Percentiles rank a stretch among this genome's conserved stretches.
These are phyloP conservation scores for Phymastichus coffea DNA, from an alignment of 1,140 invertebrate species.

Conservation along the genomic window DNA sequence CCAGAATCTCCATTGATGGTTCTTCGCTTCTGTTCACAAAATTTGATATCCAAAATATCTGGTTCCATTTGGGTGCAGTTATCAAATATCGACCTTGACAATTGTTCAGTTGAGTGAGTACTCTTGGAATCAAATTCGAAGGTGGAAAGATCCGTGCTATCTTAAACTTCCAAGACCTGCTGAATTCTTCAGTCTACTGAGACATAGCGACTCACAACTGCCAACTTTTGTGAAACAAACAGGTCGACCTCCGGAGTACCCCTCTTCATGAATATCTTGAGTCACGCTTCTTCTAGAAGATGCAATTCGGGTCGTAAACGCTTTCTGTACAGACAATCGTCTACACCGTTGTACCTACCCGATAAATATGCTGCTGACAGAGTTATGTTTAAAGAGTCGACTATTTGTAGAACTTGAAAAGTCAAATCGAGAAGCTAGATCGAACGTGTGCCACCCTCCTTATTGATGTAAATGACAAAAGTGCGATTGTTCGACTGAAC, in stretches of 20 bases:
- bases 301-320: slow-evolving; percentile 41
- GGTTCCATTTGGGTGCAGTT: slow-evolving; percentile 42
- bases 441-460: too few relatives aligned
- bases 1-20: slow-evolving; percentile 32
- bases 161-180: slow-evolving; percentile 33
- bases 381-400: slow-evolving; percentile 31
- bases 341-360: slow-evolving; percentile 38
- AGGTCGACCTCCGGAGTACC: slow-evolving; percentile 39
- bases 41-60: slow-evolving; percentile 45
- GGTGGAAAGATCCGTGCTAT: slow-evolving; percentile 47
- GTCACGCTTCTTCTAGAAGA: slow-evolving; percentile 28
- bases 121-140: slow-evolving; percentile 40
- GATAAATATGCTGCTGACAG: slow-evolving; percentile 32
- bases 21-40: slow-evolving; percentile 34
- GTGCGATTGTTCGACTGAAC: slow-evolving; percentile 33
- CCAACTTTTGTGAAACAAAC: slow-evolving; percentile 39
- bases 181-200: slow-evolving; percentile 40
- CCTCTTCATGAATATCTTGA: slow-evolving; percentile 34
- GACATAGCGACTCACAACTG: slow-evolving; percentile 38
- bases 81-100: slow-evolving; percentile 39
- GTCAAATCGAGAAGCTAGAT: too few relatives aligned
- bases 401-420: too few relatives aligned
- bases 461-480: too few relatives aligned
- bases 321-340: slow-evolving; percentile 36
- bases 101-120: too few relatives aligned